A percentile compares a stretch with the other conserved stretches of the same genome.
Evolutionary conservation across 2,113 vertebrate genomes (phyloP).

Genomic region (Psettodes erumei): DNA sequence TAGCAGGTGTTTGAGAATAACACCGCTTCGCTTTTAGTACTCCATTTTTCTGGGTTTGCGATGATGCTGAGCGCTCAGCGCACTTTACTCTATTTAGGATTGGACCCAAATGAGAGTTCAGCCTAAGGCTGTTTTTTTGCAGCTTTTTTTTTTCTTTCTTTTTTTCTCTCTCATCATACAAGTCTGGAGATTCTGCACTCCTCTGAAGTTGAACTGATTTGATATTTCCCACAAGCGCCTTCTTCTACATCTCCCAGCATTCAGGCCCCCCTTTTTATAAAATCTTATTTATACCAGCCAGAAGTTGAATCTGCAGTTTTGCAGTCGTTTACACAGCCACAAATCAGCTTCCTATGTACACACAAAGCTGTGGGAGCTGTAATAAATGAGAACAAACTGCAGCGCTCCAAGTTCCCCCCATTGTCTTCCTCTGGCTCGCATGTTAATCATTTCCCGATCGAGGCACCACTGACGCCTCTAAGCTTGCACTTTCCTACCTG

Average conservation of each 20-base stretch:
- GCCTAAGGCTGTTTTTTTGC: slow-evolving; percentile 59
- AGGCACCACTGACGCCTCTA: slow-evolving; percentile 42
- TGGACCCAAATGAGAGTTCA: slow-evolving; percentile 63
- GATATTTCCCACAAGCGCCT: slow-evolving; percentile 37
- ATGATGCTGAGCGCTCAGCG: slow-evolving; percentile 39
- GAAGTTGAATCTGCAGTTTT: slow-evolving; percentile 52
- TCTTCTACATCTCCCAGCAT: slow-evolving; percentile 37
- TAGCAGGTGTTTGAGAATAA: slow-evolving; percentile 33
- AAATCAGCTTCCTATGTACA: slow-evolving; percentile 66
- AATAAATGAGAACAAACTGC: slow-evolving; percentile 61
- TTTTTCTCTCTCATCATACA: too few relatives aligned
- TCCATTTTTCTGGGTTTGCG: slow-evolving; percentile 49
- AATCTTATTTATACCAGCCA: slow-evolving; percentile 50
- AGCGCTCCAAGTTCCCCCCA: slow-evolving; percentile 24
- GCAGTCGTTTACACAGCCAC: slow-evolving; percentile 37
- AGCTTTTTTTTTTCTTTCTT: too few relatives aligned
- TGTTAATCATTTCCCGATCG: slow-evolving; percentile 60
- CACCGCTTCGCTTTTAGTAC: slow-evolving; percentile 33
- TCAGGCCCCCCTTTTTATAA: slow-evolving; percentile 38
- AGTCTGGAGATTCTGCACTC: slow-evolving; percentile 42
- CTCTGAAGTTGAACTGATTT: slow-evolving; percentile 55
- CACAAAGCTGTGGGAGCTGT: slow-evolving; percentile 64
- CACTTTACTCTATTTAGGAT: slow-evolving; percentile 54
- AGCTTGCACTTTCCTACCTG: slow-evolving; percentile 59
- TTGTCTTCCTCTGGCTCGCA: slow-evolving; percentile 58